Percentiles rank a stretch among this genome's conserved stretches.
Evolutionary conservation across 2,113 vertebrate genomes (phyloP).

Genomic region (Gadus macrocephalus): DNA sequence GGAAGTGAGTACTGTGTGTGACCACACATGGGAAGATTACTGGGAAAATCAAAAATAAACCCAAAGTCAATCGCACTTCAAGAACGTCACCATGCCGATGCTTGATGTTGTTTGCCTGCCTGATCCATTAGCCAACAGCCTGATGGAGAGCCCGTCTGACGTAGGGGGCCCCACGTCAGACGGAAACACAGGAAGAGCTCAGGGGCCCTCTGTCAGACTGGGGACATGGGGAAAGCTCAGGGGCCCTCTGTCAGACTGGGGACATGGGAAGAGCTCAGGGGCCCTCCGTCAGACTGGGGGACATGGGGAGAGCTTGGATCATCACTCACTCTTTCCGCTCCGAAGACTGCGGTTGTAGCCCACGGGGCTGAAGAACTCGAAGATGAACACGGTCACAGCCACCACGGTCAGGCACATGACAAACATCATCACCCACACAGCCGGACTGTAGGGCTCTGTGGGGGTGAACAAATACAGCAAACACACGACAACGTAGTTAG

Average conservation of each 20-base stretch:
- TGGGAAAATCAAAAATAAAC: constrained; percentile 1
- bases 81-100: background rate
- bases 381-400: constrained; percentile 93
- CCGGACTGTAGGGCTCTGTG: constrained; percentile 90
- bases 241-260: too few species aligned
- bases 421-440: constrained; percentile 98
- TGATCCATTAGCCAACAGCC: constrained; percentile 27
- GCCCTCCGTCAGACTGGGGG: too few species aligned
- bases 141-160: background rate
- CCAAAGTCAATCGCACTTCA: background rate
- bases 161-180: constrained; percentile 29
- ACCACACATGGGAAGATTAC: background rate
- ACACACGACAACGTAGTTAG: background rate
- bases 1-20: constrained; percentile 4
- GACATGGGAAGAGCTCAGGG: too few species aligned
- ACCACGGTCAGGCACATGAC: constrained; percentile 96
- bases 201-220: too few species aligned
- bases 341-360: constrained; percentile 84
- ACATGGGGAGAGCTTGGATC: constrained; percentile 12
- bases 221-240: too few species aligned
- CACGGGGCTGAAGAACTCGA: constrained; percentile 89
- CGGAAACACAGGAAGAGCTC: constrained; percentile 5
- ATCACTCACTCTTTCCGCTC: constrained; percentile 84
- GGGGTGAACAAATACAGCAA: constrained; percentile 8
- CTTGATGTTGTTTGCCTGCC: constrained; percentile 25